Conservation (phyloP, 2,113 vertebrate species). For the Nycticebus coucang region DNA sequence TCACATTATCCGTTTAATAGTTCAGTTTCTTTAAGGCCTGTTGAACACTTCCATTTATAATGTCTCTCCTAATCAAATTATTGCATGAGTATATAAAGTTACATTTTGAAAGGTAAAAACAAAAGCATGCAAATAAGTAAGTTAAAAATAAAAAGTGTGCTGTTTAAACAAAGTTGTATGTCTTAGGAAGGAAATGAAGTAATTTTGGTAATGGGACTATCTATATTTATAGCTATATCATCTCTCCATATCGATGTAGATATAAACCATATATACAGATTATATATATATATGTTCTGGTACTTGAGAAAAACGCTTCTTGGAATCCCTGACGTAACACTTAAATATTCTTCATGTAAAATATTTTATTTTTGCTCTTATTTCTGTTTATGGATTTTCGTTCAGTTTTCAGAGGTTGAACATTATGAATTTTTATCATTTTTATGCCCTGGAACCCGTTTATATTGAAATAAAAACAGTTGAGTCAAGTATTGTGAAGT, state of each 20-base stretch:
- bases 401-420: neutral
- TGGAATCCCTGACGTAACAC: neutral
- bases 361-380: neutral
- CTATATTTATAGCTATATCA: too few species aligned
- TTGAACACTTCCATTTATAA: neutral
- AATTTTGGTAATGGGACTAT: neutral
- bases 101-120: neutral
- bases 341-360: neutral
- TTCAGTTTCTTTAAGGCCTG: neutral
- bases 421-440: neutral
- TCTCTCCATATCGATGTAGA: too few species aligned
- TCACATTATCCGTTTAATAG: neutral
- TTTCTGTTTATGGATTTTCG: neutral
- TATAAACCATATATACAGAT: too few species aligned
- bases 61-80: conserved; percentile 9
- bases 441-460: neutral
- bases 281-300: neutral
- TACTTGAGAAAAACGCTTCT: neutral
- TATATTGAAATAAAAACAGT: neutral
- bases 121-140: neutral
- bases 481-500: neutral
- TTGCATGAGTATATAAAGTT: neutral
- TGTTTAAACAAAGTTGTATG: neutral
- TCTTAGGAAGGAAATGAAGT: neutral
- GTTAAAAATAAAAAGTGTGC: neutral